Base-by-base conservation (phyloP, 2,797 vertebrate genomes). In the Erpetoichthys calabaricus region DNA sequence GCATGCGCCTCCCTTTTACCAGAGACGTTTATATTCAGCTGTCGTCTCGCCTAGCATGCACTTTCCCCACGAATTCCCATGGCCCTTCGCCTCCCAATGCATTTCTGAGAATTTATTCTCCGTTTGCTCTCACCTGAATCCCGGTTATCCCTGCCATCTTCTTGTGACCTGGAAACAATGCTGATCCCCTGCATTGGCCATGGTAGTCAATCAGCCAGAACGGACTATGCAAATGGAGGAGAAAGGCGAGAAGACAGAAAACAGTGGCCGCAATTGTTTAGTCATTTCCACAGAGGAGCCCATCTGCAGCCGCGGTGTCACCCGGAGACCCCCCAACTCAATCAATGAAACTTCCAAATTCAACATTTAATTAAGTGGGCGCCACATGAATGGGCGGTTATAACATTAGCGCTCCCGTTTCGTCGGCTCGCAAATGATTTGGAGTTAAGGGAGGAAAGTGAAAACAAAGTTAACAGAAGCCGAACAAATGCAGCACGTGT, bases 121-220 rank as follows among this genome's bases (percentile, higher is more conserved):
- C 69, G 75, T 70, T 75, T 67, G 75, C 74, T 80, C 81, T 86
- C 82, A 86, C 86, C 86, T 86, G 86, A 80, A 75, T 70, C 79
- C 75, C 82, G 25, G 83, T 82, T 84, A 83, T 78, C 74, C 68
- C 70, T 73, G 80, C 77, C 84, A 77, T 80, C 82, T 76, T 73
- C 71, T 71, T 77, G 80, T 76, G 82, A 84, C 84, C 77, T 73
- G 68, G 57, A 75, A 82, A 89, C 85, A 89, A 89, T 77, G 70
- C 77, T 57, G 66, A 62, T 74, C 74, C 75, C 77, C 68, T 70
- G 72, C 73, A 72, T 76, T 65, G 75, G 70, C 76, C 76, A 68
- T 71, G 78, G 76, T 72, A 81, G 81, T 76, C 81, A 86, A 62
- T 86, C 86, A 87, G 77, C 80, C 86, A 84, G 81, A 89, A 86